Percentiles rank a stretch among this genome's conserved stretches.
phyloP scores from a whole-genome alignment of 2,113 vertebrate genomes.

The Cervus canadensis region DNA sequence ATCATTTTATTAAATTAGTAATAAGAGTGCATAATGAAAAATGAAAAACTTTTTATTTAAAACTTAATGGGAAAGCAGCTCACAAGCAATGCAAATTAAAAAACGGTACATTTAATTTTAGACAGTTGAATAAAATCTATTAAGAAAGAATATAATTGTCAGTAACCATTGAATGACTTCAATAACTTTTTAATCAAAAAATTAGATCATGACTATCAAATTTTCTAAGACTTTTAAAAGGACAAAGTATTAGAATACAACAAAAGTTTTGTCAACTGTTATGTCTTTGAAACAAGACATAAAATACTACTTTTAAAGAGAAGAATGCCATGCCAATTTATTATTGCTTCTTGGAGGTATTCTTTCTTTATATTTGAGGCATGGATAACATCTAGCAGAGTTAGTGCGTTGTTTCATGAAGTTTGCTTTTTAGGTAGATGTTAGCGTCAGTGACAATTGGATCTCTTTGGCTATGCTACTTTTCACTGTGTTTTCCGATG shows the following conservation, averaged over 20 bases:
- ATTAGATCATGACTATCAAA: slow-evolving; percentile 59
- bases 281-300: slow-evolving; percentile 35
- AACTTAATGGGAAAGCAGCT: slow-evolving; percentile 78
- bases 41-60: slow-evolving; percentile 83
- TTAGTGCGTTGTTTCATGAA: slow-evolving; percentile 42
- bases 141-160: slow-evolving; percentile 77
- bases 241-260: slow-evolving; percentile 60
- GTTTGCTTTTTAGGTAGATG: slow-evolving; percentile 47
- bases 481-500: slow-evolving; percentile 40
- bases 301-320: slow-evolving; percentile 43
- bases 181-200: slow-evolving; percentile 71
- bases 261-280: slow-evolving; percentile 34
- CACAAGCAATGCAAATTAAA: slow-evolving; percentile 80
- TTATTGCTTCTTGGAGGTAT: slow-evolving; percentile 37
- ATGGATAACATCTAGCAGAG: slow-evolving; percentile 34
- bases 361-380: slow-evolving; percentile 29
- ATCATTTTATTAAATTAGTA: slow-evolving; percentile 83
- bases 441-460: background rate
- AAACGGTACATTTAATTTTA: slow-evolving; percentile 80
- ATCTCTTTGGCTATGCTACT: background rate
- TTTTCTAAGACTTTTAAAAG: slow-evolving; percentile 45
- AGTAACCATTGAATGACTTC: slow-evolving; percentile 72
- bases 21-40: slow-evolving; percentile 79
- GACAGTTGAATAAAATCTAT: slow-evolving; percentile 79
- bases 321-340: slow-evolving; percentile 25